phyloP scores from a whole-genome alignment of 2,113 vertebrate species.

The Epinephelus moara region DNA sequence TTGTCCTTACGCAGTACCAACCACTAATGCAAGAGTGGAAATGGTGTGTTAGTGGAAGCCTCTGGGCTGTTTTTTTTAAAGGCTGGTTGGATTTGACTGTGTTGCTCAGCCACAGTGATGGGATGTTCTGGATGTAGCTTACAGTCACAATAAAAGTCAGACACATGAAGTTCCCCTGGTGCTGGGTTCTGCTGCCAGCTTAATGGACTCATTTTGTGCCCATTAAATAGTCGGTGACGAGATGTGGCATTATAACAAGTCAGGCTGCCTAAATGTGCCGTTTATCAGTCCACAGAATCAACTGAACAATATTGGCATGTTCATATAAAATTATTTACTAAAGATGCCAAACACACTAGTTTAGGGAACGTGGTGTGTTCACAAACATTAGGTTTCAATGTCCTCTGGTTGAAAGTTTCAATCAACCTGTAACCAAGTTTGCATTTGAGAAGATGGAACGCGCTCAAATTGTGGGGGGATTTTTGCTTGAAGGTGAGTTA shows the following conservation, averaged over 20 bases:
- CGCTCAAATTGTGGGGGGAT: too few relatives aligned
- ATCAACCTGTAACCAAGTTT: not conserved
- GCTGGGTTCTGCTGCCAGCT: slow-evolving; percentile 22
- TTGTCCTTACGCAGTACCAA: slow-evolving; percentile 56
- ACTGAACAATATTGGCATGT: not conserved
- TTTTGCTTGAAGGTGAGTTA: not conserved
- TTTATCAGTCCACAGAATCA: not conserved
- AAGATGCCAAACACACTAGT: not conserved
- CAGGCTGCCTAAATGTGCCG: not conserved
- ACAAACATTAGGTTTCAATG: not conserved
- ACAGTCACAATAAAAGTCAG: slow-evolving; percentile 40
- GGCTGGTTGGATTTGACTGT: slow-evolving; percentile 33
- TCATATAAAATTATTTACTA: not conserved
- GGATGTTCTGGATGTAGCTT: slow-evolving; percentile 27
- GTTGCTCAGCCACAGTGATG: slow-evolving; percentile 25
- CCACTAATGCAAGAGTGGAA: slow-evolving; percentile 32
- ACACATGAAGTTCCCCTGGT: not conserved
- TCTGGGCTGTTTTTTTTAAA: slow-evolving; percentile 15
- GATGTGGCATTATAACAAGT: not conserved
- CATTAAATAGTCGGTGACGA: not conserved
- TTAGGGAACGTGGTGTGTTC: not conserved
- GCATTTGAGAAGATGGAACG: not conserved
- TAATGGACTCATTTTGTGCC: not conserved
- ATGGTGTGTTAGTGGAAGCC: slow-evolving; percentile 29
- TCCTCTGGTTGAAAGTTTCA: not conserved